phyloP scores from a whole-genome alignment of 2,113 vertebrate genomes.

The Talpa occidentalis region DNA sequence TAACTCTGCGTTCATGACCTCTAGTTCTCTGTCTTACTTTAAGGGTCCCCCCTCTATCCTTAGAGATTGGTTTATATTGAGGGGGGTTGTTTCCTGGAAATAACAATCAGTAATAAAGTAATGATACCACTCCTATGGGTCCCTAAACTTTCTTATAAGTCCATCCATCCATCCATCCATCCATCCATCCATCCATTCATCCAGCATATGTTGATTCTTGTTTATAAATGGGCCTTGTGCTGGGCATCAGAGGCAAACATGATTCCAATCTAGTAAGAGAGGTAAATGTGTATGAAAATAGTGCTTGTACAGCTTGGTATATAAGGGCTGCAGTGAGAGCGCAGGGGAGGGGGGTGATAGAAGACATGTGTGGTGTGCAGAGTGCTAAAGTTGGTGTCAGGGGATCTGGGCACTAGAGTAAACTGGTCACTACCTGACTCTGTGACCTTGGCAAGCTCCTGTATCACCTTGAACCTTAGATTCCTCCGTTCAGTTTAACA shows the following conservation, averaged over 20 bases:
- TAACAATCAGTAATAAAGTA: not conserved
- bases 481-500: not conserved
- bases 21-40: not conserved
- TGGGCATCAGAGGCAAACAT: not conserved
- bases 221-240: not conserved
- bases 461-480: not conserved
- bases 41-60: not conserved
- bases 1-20: not conserved
- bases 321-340: no score
- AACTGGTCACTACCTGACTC: not conserved
- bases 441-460: not conserved
- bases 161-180: not conserved
- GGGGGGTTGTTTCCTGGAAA: not conserved
- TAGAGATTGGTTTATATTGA: not conserved
- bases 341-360: not conserved
- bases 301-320: no score
- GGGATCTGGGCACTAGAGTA: not conserved
- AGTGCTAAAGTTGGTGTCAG: not conserved
- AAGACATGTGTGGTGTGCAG: not conserved
- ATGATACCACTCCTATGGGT: not conserved
- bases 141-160: not conserved
- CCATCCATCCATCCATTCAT: not conserved
- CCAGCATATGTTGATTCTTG: not conserved
- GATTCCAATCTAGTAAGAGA: not conserved
- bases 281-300: accelerated